Conservation (phyloP, 2,113 vertebrate species). For the Cricetomys ansorgei region DNA sequence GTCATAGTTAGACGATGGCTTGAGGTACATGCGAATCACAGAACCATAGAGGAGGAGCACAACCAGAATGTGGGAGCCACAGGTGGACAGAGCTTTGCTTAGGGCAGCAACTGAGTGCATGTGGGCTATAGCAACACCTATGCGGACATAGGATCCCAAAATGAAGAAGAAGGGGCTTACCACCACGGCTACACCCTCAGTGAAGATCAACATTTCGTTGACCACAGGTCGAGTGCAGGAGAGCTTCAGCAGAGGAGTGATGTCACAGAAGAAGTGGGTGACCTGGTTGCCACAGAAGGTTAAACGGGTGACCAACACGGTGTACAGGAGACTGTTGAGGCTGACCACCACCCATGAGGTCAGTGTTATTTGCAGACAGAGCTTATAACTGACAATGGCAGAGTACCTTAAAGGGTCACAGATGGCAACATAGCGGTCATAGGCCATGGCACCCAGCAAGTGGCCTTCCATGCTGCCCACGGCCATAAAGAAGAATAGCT, state of each 20-base stretch:
- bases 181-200: slow-evolving; percentile 70
- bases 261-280: slow-evolving; percentile 82
- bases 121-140: slow-evolving; percentile 26
- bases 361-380: slow-evolving; percentile 68
- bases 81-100: slow-evolving; percentile 76
- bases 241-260: slow-evolving; percentile 75
- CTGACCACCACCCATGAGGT: slow-evolving; percentile 71
- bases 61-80: slow-evolving; percentile 78
- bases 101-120: slow-evolving; percentile 59
- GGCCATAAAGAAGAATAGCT: slow-evolving; percentile 77
- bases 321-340: slow-evolving; percentile 74
- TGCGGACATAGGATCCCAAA: slow-evolving; percentile 67
- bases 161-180: slow-evolving; percentile 79
- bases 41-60: slow-evolving; percentile 75
- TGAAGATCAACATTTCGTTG: slow-evolving; percentile 75
- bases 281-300: slow-evolving; percentile 78
- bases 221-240: slow-evolving; percentile 72
- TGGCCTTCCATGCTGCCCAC: slow-evolving; percentile 80
- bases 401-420: slow-evolving; percentile 75
- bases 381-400: slow-evolving; percentile 52
- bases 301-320: slow-evolving; percentile 60
- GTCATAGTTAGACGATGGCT: slow-evolving; percentile 65
- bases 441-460: slow-evolving; percentile 79
- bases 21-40: slow-evolving; percentile 73
- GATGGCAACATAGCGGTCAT: slow-evolving; percentile 78